phyloP scores from a whole-genome alignment of 2,797 vertebrate genomes.

The Numenius phaeopus region DNA sequence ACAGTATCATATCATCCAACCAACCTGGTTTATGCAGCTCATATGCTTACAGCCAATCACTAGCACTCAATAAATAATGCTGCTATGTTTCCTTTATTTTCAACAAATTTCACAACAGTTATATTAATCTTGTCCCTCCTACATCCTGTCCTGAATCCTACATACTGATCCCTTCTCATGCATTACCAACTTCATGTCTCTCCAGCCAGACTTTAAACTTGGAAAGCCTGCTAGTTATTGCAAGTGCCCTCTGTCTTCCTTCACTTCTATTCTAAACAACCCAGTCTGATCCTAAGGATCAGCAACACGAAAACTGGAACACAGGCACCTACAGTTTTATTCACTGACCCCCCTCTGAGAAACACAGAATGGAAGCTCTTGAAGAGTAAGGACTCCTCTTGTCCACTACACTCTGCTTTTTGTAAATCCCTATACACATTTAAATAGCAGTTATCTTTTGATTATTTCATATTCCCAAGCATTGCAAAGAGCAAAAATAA shows the following conservation, averaged over 20 bases:
- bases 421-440: not conserved
- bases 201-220: not conserved
- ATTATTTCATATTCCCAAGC: not conserved
- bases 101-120: not conserved
- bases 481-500: slow-evolving; percentile 16
- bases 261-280: not conserved
- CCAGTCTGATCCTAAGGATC: not conserved
- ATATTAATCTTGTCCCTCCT: not conserved
- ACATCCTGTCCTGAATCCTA: not conserved
- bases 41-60: not conserved
- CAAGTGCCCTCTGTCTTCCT: not conserved
- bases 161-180: fast-evolving
- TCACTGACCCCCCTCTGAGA: not conserved
- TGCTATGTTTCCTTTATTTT: not conserved
- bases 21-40: not conserved
- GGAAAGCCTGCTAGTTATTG: not conserved
- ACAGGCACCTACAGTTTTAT: not conserved
- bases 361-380: not conserved
- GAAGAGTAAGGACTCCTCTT: not conserved
- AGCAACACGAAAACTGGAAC: not conserved
- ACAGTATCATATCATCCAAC: not conserved
- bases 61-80: not conserved
- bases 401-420: not conserved
- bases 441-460: not conserved
- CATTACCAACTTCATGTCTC: not conserved